A percentile compares a stretch with the other conserved stretches of the same genome.
Evolutionary conservation across 2,797 vertebrate genomes (phyloP).

Genomic region (Synanceia verrucosa): DNA sequence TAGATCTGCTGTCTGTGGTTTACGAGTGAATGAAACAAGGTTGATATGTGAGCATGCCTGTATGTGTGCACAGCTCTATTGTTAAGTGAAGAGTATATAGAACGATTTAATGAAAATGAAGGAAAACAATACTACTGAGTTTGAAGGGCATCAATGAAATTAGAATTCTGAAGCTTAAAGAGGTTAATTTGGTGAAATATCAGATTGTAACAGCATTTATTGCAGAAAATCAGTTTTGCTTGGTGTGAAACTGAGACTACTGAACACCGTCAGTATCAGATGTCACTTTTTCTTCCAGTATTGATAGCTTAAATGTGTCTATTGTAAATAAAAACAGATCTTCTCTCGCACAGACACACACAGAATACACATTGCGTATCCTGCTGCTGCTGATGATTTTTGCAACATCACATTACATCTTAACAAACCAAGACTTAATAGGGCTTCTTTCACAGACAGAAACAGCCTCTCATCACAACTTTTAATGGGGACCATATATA

Average conservation of each 20-base stretch:
- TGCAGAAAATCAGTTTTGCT: slow-evolving; percentile 40
- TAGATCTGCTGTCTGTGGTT: slow-evolving; percentile 54
- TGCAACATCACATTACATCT: slow-evolving; percentile 52
- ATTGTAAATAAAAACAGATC: slow-evolving; percentile 61
- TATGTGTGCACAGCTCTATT: slow-evolving; percentile 56
- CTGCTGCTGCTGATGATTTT: slow-evolving; percentile 54
- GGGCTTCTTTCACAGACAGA: slow-evolving; percentile 63
- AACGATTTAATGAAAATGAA: slow-evolving; percentile 40
- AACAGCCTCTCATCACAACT: slow-evolving; percentile 44
- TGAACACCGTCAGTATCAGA: slow-evolving; percentile 57
- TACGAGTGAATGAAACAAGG: slow-evolving; percentile 46
- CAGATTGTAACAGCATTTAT: slow-evolving; percentile 55
- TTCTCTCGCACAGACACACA: slow-evolving; percentile 31
- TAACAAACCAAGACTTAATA: slow-evolving; percentile 54
- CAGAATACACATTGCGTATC: slow-evolving; percentile 42
- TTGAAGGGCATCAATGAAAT: slow-evolving; percentile 47
- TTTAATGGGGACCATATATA: slow-evolving; percentile 66
- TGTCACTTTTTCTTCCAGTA: slow-evolving; percentile 69
- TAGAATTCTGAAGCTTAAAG: slow-evolving; percentile 40
- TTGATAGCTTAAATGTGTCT: slow-evolving; percentile 61
- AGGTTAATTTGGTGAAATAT: slow-evolving; percentile 51
- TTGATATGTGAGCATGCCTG: slow-evolving; percentile 62
- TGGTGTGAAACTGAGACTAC: slow-evolving; percentile 44
- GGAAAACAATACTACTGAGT: slow-evolving; percentile 25
- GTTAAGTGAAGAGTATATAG: slow-evolving; percentile 47